Evolutionary conservation across 2,113 vertebrate genomes (phyloP).

Genomic region (Okapia johnstoni): DNA sequence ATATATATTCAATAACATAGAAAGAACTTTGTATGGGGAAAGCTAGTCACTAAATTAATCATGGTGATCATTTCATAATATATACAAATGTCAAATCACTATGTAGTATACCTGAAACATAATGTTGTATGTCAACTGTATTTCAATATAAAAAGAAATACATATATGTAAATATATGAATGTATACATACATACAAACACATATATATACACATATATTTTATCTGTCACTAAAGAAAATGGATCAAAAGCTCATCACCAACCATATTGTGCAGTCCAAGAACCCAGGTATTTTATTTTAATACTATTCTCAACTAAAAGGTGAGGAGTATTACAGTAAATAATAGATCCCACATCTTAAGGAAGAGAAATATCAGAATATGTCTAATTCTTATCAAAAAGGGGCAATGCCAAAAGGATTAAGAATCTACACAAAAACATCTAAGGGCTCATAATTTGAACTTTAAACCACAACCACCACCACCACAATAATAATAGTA

Average conservation of each 20-base stretch:
- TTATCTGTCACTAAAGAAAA: background rate
- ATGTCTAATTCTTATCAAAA: background rate
- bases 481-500: background rate
- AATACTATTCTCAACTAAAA: background rate
- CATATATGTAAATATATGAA: background rate
- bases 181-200: background rate
- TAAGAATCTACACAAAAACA: background rate
- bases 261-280: background rate
- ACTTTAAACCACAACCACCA: background rate
- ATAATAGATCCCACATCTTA: background rate
- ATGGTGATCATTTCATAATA: background rate
- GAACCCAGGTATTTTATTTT: background rate
- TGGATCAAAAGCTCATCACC: background rate
- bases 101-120: background rate
- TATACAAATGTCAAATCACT: background rate
- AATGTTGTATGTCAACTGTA: background rate
- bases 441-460: background rate
- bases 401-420: background rate
- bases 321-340: background rate
- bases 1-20: background rate
- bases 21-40: background rate
- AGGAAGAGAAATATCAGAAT: background rate
- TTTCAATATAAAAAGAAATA: background rate
- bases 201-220: accelerated
- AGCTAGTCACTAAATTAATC: background rate